Evolutionary conservation across 2,797 vertebrate species (phyloP).

Genomic region (Vultur gryphus): DNA sequence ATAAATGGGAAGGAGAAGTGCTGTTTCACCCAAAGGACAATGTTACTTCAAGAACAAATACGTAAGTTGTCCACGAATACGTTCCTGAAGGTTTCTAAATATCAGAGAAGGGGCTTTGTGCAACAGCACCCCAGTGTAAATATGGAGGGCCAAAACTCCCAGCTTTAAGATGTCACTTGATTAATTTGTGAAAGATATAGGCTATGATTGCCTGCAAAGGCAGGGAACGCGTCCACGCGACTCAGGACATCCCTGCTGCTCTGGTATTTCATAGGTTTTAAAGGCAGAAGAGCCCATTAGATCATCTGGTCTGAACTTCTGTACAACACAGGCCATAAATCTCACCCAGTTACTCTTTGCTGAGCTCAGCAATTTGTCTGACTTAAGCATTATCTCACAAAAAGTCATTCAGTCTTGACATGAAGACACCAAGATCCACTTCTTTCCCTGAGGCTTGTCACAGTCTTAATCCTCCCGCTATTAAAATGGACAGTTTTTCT

Average conservation of each 20-base stretch:
- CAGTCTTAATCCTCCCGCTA: background rate
- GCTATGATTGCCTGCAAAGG: background rate
- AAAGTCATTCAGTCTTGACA: background rate
- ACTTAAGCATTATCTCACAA: background rate
- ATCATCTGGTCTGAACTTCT: background rate
- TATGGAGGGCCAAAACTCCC: background rate
- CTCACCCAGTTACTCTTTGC: background rate
- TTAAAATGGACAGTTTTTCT: background rate
- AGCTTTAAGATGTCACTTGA: background rate
- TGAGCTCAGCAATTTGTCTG: background rate
- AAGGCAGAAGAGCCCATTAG: background rate
- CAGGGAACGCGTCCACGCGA: background rate
- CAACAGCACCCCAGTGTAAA: background rate
- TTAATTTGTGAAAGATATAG: background rate
- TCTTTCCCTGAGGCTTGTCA: background rate
- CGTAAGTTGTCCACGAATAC: accelerated
- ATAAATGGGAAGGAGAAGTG: background rate
- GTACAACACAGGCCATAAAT: background rate
- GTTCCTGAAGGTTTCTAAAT: background rate
- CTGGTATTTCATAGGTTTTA: background rate
- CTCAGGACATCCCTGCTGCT: background rate
- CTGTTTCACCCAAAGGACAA: background rate
- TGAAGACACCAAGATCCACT: background rate
- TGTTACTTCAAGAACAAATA: background rate
- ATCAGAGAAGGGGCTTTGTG: background rate